phyloP scores from a whole-genome alignment of 1,140 invertebrate genomes.

The Drosophila quadrilineata region DNA sequence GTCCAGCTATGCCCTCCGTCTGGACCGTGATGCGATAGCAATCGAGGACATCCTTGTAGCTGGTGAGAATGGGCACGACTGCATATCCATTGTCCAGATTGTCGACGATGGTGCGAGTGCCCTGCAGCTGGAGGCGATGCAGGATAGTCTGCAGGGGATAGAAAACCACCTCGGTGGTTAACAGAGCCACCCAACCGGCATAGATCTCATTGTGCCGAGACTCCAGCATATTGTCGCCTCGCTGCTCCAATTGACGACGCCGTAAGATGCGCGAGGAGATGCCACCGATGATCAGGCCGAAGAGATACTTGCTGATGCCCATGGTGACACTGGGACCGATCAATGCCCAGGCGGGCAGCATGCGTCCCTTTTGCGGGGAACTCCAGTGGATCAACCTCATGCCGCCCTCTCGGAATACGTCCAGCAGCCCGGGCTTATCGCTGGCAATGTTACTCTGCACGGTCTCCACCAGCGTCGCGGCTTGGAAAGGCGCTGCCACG shows the following conservation, averaged over 20 bases:
- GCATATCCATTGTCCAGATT: constrained; percentile 94
- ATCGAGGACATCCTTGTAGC: constrained; percentile 90
- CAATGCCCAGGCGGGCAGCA: constrained; percentile 94
- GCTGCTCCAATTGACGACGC: constrained; percentile 82
- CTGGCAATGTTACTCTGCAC: constrained; percentile 98
- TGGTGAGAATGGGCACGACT: constrained; percentile 90
- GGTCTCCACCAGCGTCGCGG: constrained; percentile 96
- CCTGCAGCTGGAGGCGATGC: constrained; percentile 91
- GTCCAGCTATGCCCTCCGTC: constrained; percentile 92
- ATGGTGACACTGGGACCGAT: constrained; percentile 91
- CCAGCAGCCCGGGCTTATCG: constrained; percentile 95
- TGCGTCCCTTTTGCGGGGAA: constrained; percentile 89
- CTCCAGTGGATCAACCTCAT: constrained; percentile 91
- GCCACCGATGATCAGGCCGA: constrained; percentile 84
- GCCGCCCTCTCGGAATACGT: constrained; percentile 94
- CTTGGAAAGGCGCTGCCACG: constrained; percentile 95
- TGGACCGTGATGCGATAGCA: constrained; percentile 94
- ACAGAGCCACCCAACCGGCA: constrained; percentile 87
- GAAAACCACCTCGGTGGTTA: constrained; percentile 91
- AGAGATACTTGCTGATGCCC: constrained; percentile 81
- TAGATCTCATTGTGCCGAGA: constrained; percentile 88
- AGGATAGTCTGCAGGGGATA: constrained; percentile 96
- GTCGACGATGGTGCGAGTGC: constrained; percentile 98
- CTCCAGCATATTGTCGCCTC: constrained; percentile 83
- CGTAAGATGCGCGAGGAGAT: constrained; percentile 84